Conservation (phyloP, 2,888 invertebrate species). For the Drosophila greeni region DNA sequence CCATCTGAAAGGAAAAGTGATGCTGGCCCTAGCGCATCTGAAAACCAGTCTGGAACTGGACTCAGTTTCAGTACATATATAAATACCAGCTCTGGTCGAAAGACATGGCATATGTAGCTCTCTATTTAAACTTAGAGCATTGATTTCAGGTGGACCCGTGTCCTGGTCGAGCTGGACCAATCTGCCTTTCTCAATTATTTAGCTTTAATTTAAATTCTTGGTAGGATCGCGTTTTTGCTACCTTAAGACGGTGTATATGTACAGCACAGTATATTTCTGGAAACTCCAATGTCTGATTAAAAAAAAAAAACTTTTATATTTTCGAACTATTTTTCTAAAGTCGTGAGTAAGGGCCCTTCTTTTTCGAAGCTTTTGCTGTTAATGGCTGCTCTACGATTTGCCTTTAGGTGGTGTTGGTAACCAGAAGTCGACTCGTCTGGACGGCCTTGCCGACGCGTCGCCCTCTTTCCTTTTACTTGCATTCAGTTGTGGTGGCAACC, state of each 20-base stretch:
- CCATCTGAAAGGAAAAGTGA: conserved; percentile 70
- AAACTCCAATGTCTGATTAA: background rate
- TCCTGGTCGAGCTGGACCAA: background rate
- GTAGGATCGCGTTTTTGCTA: background rate
- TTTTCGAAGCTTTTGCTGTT: background rate
- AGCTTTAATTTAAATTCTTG: background rate
- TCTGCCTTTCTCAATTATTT: background rate
- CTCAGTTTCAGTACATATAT: background rate
- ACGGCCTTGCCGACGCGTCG: conserved; percentile 41
- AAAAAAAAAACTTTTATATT: too few species aligned
- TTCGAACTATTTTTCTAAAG: background rate
- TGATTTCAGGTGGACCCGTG: background rate
- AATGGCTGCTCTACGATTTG: background rate
- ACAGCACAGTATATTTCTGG: background rate
- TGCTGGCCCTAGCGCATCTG: conserved; percentile 36
- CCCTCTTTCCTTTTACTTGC: conserved; percentile 41
- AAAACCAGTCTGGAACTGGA: conserved; percentile 51
- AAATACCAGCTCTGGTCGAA: background rate
- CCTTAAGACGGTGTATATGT: background rate
- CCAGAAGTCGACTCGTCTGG: conserved; percentile 27
- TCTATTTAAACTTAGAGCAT: background rate
- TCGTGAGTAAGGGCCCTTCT: background rate
- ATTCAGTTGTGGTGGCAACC: background rate
- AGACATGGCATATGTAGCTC: too few species aligned
- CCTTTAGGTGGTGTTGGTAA: conserved; percentile 14